Evolutionary conservation across 2,888 invertebrate species (phyloP).

Genomic region (Pollenia angustigena): DNA sequence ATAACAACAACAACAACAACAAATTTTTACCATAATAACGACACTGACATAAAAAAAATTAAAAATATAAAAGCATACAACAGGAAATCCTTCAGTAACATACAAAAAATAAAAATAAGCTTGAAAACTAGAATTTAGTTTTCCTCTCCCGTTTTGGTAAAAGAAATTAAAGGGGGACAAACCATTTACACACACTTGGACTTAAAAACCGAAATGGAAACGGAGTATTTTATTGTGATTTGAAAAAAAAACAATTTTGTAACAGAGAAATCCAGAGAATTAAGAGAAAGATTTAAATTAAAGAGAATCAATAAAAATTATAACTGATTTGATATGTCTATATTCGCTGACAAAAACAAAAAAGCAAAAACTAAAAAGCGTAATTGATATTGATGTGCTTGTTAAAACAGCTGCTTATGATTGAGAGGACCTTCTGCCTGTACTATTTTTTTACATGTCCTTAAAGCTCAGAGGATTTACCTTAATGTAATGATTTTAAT

Average conservation of each 20-base stretch:
- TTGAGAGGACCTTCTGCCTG: not conserved
- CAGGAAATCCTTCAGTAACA: conserved; percentile 37
- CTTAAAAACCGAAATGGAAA: not conserved
- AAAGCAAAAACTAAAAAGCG: not conserved
- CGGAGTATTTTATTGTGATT: not conserved
- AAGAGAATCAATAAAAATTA: not conserved
- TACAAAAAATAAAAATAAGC: not conserved
- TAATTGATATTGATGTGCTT: not conserved
- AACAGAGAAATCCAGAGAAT: no score
- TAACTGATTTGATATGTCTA: not conserved
- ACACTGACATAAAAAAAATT: not conserved
- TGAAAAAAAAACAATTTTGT: no score
- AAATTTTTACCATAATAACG: not conserved
- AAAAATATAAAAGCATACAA: not conserved
- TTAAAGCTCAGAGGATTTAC: no score
- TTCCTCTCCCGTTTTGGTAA: not conserved
- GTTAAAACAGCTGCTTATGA: not conserved
- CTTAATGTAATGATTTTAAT: no score
- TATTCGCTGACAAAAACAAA: no score
- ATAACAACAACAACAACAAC: not conserved
- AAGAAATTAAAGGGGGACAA: not conserved
- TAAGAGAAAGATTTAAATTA: not conserved
- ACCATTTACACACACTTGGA: not conserved
- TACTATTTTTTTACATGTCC: no score
- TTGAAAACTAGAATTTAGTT: not conserved